Percentiles rank a stretch among this genome's conserved stretches.
phyloP scores from a whole-genome alignment of 2,888 invertebrate species.

The Xylophagus ater region DNA sequence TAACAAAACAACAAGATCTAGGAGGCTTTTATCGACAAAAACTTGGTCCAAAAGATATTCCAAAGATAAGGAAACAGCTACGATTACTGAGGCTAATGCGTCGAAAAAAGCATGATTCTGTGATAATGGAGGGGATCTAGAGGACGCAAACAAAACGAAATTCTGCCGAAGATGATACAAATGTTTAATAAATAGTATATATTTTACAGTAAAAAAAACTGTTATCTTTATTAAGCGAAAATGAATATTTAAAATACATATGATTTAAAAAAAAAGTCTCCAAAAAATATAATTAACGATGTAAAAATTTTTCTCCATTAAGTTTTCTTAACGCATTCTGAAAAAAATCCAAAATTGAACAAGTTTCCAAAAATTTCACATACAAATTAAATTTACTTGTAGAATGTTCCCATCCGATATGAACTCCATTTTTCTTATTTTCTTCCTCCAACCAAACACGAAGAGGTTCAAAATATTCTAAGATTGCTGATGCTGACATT shows the following conservation, averaged over 20 bases:
- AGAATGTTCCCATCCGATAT: conserved; percentile 49
- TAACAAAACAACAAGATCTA: conserved; percentile 82
- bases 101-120: conserved; percentile 46
- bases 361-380: not conserved
- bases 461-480: conserved; percentile 72
- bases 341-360: conserved; percentile 14
- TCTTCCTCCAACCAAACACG: conserved; percentile 61
- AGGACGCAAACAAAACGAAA: conserved; percentile 16
- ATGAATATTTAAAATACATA: no score
- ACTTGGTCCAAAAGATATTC: conserved; percentile 37
- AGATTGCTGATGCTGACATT: conserved; percentile 63
- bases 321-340: conserved; percentile 41
- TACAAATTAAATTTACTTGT: not conserved
- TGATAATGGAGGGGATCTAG: conserved; percentile 33
- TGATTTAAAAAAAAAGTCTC: not conserved
- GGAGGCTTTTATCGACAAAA: conserved; percentile 87
- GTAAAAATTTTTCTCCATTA: conserved; percentile 19
- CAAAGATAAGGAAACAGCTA: conserved; percentile 34
- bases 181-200: no score
- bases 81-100: conserved; percentile 42
- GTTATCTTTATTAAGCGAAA: no score
- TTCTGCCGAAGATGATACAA: not conserved
- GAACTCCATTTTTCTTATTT: conserved; percentile 56
- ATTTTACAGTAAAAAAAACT: no score
- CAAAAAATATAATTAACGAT: not conserved